Evolutionary conservation across 2,113 vertebrate genomes (phyloP).

Genomic region (Microcebus ravelobensis): DNA sequence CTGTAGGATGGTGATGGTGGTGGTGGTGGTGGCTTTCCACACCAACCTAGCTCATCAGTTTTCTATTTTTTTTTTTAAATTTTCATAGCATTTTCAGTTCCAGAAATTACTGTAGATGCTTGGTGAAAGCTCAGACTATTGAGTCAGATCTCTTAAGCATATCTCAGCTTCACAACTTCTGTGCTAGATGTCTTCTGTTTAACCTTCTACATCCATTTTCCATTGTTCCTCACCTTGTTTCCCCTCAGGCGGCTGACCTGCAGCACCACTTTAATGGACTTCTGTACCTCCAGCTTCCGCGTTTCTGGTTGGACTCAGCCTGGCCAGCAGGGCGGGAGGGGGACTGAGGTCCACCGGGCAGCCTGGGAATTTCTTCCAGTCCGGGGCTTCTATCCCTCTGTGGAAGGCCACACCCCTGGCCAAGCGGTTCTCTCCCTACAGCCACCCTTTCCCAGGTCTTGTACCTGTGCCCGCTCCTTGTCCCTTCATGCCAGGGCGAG

Average conservation of each 20-base stretch:
- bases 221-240: neutral
- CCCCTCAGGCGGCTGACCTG: neutral
- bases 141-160: too few species aligned
- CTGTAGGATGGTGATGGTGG: neutral
- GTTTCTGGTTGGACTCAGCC: neutral
- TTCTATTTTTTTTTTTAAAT: neutral
- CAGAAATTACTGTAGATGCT: neutral
- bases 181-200: neutral
- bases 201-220: neutral
- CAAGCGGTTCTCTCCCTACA: rapidly evolving
- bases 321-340: too few species aligned
- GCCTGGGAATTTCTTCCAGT: neutral
- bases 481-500: rapidly evolving
- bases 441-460: rapidly evolving
- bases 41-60: neutral
- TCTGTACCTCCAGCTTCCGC: neutral
- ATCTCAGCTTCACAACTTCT: neutral
- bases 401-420: neutral
- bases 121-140: neutral
- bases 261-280: rapidly evolving
- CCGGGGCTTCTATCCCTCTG: neutral
- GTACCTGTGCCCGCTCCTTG: neutral
- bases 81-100: neutral
- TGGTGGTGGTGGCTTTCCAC: neutral
- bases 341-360: neutral